Conservation (phyloP, 2,888 invertebrate genomes). For the Parelbella ahira region DNA sequence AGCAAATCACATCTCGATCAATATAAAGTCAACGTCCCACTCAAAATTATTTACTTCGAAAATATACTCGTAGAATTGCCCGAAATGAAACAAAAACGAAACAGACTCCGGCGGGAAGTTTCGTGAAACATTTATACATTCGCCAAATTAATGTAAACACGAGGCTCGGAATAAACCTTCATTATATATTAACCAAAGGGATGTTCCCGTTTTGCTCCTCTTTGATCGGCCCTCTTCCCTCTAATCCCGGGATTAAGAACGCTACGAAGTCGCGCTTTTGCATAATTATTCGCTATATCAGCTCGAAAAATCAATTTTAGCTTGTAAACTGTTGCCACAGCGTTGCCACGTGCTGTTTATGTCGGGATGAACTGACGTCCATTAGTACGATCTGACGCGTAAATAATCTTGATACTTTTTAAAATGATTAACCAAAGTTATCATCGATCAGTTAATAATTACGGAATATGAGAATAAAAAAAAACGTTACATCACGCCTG, state of each 20-base stretch:
- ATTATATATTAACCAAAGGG: constrained; percentile 75
- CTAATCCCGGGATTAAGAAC: constrained; percentile 64
- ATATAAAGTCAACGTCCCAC: constrained; percentile 12
- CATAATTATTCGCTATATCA: constrained; percentile 69
- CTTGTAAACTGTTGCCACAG: constrained; percentile 28
- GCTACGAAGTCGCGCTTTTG: constrained; percentile 59
- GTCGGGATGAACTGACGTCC: no score
- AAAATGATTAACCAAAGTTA: no score
- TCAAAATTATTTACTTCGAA: constrained; percentile 5
- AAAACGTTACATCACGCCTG: no score
- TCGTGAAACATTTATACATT: constrained; percentile 38
- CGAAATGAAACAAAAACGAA: constrained; percentile 29
- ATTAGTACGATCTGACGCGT: no score
- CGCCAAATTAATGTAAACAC: constrained; percentile 72
- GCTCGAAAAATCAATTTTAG: constrained; percentile 61
- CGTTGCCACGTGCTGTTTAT: constrained; percentile 16
- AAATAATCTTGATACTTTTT: no score
- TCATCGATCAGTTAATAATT: no score
- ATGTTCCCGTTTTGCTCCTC: constrained; percentile 53
- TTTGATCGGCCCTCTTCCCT: constrained; percentile 60
- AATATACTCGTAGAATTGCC: constrained; percentile 24
- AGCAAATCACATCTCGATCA: constrained; percentile 7
- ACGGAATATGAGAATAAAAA: no score
- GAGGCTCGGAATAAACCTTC: constrained; percentile 56
- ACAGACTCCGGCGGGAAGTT: constrained; percentile 38